These are phyloP conservation scores for Entelurus aequoreus DNA, from an alignment of 2,113 vertebrate genomes.

Conservation along the genomic window DNA sequence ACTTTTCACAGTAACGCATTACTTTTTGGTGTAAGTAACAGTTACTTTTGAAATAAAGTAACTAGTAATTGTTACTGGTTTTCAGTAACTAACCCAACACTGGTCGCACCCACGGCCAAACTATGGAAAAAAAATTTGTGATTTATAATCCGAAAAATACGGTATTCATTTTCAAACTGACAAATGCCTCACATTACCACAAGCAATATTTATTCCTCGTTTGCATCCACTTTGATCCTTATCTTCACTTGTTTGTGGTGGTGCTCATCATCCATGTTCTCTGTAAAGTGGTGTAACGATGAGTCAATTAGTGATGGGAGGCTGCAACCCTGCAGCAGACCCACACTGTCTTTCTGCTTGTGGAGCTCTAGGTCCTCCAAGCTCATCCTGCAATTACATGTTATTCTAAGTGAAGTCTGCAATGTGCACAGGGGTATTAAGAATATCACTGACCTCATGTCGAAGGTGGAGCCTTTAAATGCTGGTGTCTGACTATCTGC, in stretches of 20 bases:
- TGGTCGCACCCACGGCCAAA: no score
- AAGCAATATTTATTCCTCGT: not conserved
- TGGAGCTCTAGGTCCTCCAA: constrained; percentile 56
- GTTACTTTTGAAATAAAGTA: no score
- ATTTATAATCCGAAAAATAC: no score
- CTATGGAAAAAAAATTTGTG: no score
- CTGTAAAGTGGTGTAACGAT: not conserved
- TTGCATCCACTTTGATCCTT: constrained; percentile 16
- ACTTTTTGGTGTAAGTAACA: no score
- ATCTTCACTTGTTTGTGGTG: constrained; percentile 9
- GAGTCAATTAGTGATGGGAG: constrained; percentile 38
- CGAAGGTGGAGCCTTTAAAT: constrained; percentile 83
- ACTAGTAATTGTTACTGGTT: no score
- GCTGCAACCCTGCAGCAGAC: constrained; percentile 31
- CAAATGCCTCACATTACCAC: no score
- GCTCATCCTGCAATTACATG: constrained; percentile 49
- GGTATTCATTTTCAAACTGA: no score
- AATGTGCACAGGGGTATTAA: not conserved
- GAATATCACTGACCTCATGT: constrained; percentile 70
- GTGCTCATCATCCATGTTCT: constrained; percentile 12
- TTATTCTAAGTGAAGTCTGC: not conserved
- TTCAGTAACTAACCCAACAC: no score
- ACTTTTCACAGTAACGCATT: no score
- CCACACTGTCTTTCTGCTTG: constrained; percentile 27
- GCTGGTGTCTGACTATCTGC: constrained; percentile 69